Base-by-base conservation (phyloP, 2,797 vertebrate species). In the Distichodus sexfasciatus region DNA sequence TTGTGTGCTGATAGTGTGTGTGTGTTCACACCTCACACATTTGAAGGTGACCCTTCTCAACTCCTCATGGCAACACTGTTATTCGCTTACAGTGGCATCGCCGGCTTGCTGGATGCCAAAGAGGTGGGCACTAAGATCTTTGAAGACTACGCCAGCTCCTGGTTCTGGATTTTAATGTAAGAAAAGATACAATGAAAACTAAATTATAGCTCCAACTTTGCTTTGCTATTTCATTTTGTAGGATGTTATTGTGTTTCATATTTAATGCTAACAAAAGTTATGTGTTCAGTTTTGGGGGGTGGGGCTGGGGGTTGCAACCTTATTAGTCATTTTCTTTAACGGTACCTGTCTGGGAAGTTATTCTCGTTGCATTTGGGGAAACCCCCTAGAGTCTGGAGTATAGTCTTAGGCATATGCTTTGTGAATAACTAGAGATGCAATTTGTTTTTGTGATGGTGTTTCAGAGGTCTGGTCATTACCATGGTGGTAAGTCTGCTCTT, bases 161-260 rank as follows among this genome's bases (percentile, higher is more conserved):
- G 97, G 96, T 89, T 93, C 79, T 98, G 95, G 96, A 98, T 99
- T 76, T 87, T 99, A 78, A 87, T 94, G 97, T 99, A 92, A 94
- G 96, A 55, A 21, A 26, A 33, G 9, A 33, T 33, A 4, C 9
- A 4, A 4, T 33, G 31, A n/a, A n/a, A n/a, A n/a, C n/a, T n/a
- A n/a, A n/a, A n/a, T n/a, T n/a, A n/a, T n/a, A n/a, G n/a, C n/a
- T n/a, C n/a, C n/a, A n/a, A n/a, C n/a, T n/a, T n/a, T n/a, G n/a
- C n/a, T n/a, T n/a, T n/a, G n/a, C n/a, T n/a, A n/a, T n/a, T n/a
- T n/a, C n/a, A n/a, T n/a, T n/a, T n/a, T n/a, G n/a, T n/a, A n/a
- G n/a, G n/a, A n/a, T n/a, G n/a, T n/a, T n/a, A n/a, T n/a, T n/a
- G n/a, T n/a, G n/a, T n/a, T n/a, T n/a, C n/a, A n/a, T n/a, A n/a